Percentiles rank a stretch among this genome's conserved stretches.
Conservation (phyloP, 2,797 vertebrate species). For the Phrynocephalus forsythii region DNA sequence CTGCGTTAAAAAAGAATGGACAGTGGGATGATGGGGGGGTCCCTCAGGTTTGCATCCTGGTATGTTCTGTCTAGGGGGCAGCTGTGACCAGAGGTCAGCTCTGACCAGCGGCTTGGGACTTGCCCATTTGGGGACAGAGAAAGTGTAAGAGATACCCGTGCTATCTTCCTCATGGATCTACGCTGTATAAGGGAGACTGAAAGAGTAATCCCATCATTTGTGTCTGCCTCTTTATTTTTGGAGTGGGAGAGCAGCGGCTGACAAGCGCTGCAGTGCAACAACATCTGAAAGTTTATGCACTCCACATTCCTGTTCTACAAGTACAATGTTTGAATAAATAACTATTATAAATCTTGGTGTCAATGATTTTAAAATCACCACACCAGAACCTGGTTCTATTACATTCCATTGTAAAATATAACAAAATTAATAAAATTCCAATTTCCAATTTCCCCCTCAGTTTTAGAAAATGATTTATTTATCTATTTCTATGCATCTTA, state of each 20-base stretch:
- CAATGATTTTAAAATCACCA: not conserved
- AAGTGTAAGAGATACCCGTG: no score
- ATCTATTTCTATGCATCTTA: conserved; percentile 8
- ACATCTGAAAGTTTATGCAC: not conserved
- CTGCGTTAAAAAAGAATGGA: no score
- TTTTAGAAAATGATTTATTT: not conserved
- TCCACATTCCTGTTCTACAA: not conserved
- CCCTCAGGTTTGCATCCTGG: no score
- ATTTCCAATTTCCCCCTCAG: not conserved
- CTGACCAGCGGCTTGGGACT: no score
- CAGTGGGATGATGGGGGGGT: no score
- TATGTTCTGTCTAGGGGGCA: no score
- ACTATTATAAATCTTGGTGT: not conserved
- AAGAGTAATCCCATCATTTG: no score
- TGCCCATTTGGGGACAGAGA: no score
- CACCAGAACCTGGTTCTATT: conserved; percentile 33
- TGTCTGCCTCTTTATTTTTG: no score
- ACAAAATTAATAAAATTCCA: conserved; percentile 25
- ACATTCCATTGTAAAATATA: not conserved
- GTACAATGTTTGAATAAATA: not conserved
- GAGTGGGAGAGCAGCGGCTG: not conserved
- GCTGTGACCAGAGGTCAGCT: no score
- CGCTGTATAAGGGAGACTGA: no score
- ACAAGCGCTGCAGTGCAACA: not conserved
- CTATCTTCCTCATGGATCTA: no score